These are phyloP conservation scores for Lordiphosa collinella DNA, from an alignment of 1,140 invertebrate genomes.

Conservation along the genomic window DNA sequence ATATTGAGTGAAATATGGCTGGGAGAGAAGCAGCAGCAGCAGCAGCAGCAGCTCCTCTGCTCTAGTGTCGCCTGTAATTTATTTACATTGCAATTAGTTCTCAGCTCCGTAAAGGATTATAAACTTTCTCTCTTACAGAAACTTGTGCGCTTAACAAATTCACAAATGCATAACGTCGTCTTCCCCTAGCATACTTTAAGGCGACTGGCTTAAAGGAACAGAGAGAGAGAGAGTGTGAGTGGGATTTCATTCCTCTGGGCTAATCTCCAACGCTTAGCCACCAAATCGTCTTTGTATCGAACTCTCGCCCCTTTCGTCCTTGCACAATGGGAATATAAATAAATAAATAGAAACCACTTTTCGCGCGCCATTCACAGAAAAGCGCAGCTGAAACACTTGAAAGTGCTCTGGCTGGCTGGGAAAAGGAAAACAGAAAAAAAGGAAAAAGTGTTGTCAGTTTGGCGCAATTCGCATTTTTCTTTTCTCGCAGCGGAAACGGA, in stretches of 20 bases:
- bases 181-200: not conserved
- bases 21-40: not conserved
- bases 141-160: slow-evolving; percentile 58
- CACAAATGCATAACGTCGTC: slow-evolving; percentile 43
- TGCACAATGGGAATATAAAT: slow-evolving; percentile 64
- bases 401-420: too few relatives aligned
- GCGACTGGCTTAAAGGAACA: not conserved
- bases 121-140: slow-evolving; percentile 58
- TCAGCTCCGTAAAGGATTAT: slow-evolving; percentile 76
- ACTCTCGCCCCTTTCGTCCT: not conserved
- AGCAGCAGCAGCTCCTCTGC: slow-evolving; percentile 48
- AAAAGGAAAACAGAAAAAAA: slow-evolving; percentile 5
- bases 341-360: slow-evolving; percentile 73
- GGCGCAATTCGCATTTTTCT: slow-evolving; percentile 60
- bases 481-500: slow-evolving; percentile 58
- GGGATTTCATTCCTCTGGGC: slow-evolving; percentile 2
- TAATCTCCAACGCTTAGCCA: slow-evolving; percentile 37
- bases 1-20: slow-evolving; percentile 74
- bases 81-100: slow-evolving; percentile 79
- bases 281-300: slow-evolving; percentile 34
- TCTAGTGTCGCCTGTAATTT: slow-evolving; percentile 75
- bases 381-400: slow-evolving; percentile 28
- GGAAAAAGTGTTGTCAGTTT: slow-evolving; percentile 54
- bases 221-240: too few relatives aligned
- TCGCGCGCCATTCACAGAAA: slow-evolving; percentile 40